phyloP scores from a whole-genome alignment of 30 jellyfish, hydroid and myxozoan genomes.

The Turritopsis rubra region DNA sequence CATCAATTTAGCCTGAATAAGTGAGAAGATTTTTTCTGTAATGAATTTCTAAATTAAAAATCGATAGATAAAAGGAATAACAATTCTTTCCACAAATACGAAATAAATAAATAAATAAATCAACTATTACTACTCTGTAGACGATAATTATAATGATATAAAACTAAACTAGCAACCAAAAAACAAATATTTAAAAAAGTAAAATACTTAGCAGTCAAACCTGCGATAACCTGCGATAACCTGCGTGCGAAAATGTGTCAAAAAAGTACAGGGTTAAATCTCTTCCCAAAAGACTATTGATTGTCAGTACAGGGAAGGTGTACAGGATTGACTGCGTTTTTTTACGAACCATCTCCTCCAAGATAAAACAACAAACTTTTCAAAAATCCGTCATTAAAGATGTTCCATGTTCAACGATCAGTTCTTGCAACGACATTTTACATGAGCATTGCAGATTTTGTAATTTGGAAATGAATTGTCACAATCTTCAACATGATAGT shows the following conservation, averaged over 20 bases:
- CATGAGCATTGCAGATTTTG: not conserved
- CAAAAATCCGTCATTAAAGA: not conserved
- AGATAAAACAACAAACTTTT: not conserved
- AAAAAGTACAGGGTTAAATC: too few relatives aligned
- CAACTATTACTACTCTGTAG: too few relatives aligned
- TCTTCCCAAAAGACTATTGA: too few relatives aligned
- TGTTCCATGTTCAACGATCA: not conserved
- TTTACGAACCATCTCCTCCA: not conserved
- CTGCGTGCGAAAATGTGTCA: too few relatives aligned
- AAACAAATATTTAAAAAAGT: too few relatives aligned
- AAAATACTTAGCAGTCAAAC: too few relatives aligned
- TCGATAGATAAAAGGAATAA: not conserved
- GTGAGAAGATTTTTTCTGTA: not conserved
- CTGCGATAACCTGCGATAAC: too few relatives aligned
- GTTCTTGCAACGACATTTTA: not conserved
- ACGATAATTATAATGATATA: too few relatives aligned
- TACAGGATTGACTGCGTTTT: not conserved
- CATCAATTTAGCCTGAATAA: not conserved
- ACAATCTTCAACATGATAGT: not conserved
- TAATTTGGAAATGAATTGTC: not conserved
- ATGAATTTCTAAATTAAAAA: not conserved
- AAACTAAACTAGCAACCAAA: too few relatives aligned
- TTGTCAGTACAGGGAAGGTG: not conserved
- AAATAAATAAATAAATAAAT: too few relatives aligned
- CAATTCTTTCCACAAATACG: not conserved